Conservation (phyloP, 2,113 vertebrate species). For the Noturus placidus region DNA sequence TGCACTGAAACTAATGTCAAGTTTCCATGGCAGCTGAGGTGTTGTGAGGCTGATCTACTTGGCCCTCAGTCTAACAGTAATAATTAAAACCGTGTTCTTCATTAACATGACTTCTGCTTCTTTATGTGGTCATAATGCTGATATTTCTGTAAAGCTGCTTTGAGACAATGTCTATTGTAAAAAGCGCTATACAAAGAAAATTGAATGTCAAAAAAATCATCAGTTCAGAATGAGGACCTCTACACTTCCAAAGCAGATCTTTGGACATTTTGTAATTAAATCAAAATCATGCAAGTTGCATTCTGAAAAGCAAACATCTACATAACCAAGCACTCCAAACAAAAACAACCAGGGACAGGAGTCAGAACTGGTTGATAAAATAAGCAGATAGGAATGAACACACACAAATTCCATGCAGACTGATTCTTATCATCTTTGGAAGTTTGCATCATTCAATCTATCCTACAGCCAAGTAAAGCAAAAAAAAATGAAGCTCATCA, state of each 20-base stretch:
- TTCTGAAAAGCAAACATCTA: not conserved
- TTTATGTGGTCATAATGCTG: no score
- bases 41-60: not conserved
- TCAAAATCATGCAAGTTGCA: not conserved
- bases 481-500: slow-evolving; percentile 9
- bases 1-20: not conserved
- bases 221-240: not conserved
- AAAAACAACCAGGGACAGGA: slow-evolving; percentile 2
- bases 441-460: not conserved
- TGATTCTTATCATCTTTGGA: not conserved
- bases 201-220: no score
- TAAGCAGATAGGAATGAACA: not conserved
- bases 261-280: slow-evolving; percentile 36
- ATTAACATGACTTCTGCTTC: not conserved
- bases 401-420: not conserved
- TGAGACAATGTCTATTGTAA: no score
- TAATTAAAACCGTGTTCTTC: not conserved
- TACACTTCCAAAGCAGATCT: not conserved
- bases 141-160: no score
- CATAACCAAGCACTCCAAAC: not conserved
- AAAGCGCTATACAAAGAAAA: no score
- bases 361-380: not conserved
- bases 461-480: not conserved
- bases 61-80: not conserved
- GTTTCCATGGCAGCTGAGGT: not conserved